Percentiles rank a stretch among this genome's conserved stretches.
Evolutionary conservation across 1,140 invertebrate genomes (phyloP).

Genomic region (Cryptotermes secundus): DNA sequence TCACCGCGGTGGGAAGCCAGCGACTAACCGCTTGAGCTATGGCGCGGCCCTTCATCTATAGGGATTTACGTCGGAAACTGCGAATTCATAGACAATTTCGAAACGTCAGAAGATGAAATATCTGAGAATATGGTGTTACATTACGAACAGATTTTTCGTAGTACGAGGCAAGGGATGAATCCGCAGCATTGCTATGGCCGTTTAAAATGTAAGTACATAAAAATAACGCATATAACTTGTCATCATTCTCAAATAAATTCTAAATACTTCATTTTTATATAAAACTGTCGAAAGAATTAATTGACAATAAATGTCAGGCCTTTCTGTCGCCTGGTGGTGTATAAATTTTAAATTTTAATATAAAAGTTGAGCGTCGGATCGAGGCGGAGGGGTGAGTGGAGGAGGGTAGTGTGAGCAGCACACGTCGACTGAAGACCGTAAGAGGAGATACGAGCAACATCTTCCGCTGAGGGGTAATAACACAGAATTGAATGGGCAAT

Average conservation of each 20-base stretch:
- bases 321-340: background rate
- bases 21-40: no score
- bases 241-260: background rate
- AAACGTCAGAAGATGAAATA: no score
- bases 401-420: background rate
- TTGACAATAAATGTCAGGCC: constrained; percentile 1
- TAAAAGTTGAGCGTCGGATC: background rate
- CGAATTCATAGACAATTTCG: no score
- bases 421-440: background rate
- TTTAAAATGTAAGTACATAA: no score
- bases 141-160: no score
- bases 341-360: constrained; percentile 20
- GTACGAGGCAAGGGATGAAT: no score
- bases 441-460: background rate
- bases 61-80: no score
- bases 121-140: no score
- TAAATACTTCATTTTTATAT: background rate
- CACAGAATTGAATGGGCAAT: background rate
- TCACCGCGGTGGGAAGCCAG: no score
- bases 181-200: no score
- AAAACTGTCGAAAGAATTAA: background rate
- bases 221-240: background rate
- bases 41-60: no score
- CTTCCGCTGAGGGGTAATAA: background rate
- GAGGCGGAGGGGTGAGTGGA: background rate